Percentiles rank a stretch among this genome's conserved stretches.
Evolutionary conservation across 2,888 invertebrate species (phyloP).

Genomic region (Machimus atricapillus): DNA sequence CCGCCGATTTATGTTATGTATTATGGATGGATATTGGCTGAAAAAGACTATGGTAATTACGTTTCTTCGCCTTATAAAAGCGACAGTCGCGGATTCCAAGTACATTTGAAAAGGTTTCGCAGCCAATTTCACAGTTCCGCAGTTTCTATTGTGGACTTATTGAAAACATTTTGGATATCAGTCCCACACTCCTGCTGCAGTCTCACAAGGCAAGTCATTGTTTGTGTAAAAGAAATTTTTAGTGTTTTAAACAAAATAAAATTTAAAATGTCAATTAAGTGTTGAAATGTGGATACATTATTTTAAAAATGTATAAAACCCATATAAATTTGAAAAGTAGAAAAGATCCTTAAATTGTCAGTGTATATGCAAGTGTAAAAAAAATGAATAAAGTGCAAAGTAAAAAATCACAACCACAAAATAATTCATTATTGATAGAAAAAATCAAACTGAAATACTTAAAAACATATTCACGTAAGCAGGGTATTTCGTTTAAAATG

Average conservation of each 20-base stretch:
- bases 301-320: neutral
- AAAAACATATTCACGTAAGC: neutral
- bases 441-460: neutral
- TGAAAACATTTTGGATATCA: neutral
- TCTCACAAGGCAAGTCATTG: neutral
- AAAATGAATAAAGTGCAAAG: neutral
- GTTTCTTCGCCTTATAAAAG: conserved; percentile 14
- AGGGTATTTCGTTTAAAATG: neutral
- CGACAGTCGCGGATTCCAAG: neutral
- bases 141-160: neutral
- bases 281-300: neutral
- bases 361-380: neutral
- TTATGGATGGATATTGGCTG: neutral
- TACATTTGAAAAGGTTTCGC: conserved; percentile 4
- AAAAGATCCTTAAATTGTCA: neutral
- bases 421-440: neutral
- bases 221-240: neutral
- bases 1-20: neutral
- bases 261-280: neutral
- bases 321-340: neutral
- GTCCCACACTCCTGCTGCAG: neutral
- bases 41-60: conserved; percentile 1
- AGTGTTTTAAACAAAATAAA: neutral
- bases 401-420: neutral
- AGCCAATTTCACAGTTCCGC: neutral